phyloP scores from a whole-genome alignment of 2,888 invertebrate species.

The Drosophila monieri region DNA sequence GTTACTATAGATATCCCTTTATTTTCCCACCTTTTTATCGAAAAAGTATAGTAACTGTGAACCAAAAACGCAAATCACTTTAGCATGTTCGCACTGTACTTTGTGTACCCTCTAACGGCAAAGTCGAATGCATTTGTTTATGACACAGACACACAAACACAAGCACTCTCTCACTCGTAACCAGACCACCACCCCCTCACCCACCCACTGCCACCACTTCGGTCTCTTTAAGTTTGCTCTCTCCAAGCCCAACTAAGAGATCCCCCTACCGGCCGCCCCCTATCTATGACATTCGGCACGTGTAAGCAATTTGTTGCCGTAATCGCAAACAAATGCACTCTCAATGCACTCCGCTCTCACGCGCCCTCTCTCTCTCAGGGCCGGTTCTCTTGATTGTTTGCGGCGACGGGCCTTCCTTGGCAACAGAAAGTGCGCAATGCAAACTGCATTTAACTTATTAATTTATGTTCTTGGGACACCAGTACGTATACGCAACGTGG shows the following conservation, averaged over 20 bases:
- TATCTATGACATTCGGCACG: constrained; percentile 60
- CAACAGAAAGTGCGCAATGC: constrained; percentile 61
- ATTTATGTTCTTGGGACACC: constrained; percentile 49
- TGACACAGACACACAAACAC: constrained; percentile 22
- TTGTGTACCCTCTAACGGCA: constrained; percentile 23
- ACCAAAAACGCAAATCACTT: background rate
- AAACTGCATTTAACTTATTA: constrained; percentile 37
- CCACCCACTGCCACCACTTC: constrained; percentile 1
- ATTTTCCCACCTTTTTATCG: background rate
- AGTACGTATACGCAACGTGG: constrained; percentile 60
- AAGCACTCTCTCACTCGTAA: constrained; percentile 31
- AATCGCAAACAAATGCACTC: constrained; percentile 63
- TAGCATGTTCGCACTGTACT: constrained; percentile 23
- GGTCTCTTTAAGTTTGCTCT: constrained; percentile 3
- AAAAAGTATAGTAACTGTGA: background rate
- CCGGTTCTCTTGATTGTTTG: constrained; percentile 4
- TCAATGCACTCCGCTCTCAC: constrained; percentile 10
- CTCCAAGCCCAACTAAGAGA: background rate
- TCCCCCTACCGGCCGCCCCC: constrained; percentile 2
- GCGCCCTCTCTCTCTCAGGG: background rate
- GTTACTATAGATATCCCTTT: background rate
- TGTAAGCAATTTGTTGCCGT: constrained; percentile 74
- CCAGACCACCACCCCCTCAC: constrained; percentile 12
- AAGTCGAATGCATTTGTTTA: constrained; percentile 62
- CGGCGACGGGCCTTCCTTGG: constrained; percentile 29